Conservation (phyloP, 2,797 vertebrate genomes). For the Numenius phaeopus region DNA sequence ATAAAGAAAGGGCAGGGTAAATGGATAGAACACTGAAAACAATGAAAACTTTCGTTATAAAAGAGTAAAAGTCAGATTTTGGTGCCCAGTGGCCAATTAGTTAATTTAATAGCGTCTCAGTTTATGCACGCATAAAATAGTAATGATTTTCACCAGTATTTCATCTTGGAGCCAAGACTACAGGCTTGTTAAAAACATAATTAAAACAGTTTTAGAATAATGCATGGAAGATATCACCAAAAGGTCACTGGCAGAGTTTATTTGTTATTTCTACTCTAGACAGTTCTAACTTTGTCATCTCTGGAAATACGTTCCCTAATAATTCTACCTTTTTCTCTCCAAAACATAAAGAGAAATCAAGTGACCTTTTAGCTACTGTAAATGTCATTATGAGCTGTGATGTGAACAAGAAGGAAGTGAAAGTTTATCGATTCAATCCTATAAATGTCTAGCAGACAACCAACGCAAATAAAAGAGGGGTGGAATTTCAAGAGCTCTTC, state of each 20-base stretch:
- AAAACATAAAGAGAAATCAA: constrained; percentile 3
- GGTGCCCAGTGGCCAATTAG: neutral
- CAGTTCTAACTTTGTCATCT: neutral
- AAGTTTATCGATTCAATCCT: constrained; percentile 1
- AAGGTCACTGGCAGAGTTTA: neutral
- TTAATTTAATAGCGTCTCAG: neutral
- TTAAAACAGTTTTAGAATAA: neutral
- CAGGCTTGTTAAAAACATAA: neutral
- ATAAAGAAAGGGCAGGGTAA: neutral
- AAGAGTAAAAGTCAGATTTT: neutral
- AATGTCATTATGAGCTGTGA: constrained; percentile 48
- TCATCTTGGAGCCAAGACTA: neutral
- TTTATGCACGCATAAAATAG: neutral
- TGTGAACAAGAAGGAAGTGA: constrained; percentile 20
- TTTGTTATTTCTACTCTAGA: constrained; percentile 6
- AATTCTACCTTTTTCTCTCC: neutral
- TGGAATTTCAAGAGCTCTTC: neutral
- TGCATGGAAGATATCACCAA: neutral
- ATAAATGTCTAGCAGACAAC: neutral
- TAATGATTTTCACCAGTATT: neutral
- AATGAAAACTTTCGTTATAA: neutral
- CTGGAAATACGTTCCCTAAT: neutral
- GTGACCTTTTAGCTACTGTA: constrained; percentile 41
- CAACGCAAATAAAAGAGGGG: neutral
- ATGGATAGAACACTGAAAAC: neutral